phyloP scores from a whole-genome alignment of 2,113 vertebrate species.

The Syngnathus scovelli region DNA sequence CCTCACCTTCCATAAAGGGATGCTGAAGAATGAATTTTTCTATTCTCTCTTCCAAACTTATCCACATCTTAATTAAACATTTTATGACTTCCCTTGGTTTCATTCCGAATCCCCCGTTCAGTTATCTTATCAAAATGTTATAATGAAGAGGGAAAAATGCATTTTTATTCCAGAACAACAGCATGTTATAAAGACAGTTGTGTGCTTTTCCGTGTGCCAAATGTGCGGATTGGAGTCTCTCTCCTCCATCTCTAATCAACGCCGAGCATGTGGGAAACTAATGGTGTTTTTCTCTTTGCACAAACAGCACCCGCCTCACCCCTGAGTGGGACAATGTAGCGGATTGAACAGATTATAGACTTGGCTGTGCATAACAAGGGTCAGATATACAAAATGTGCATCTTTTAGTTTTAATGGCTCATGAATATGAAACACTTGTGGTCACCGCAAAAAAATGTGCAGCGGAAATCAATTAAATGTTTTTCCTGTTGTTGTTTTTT shows the following conservation, averaged over 20 bases:
- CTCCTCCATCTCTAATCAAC: constrained; percentile 62
- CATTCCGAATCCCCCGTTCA: constrained; percentile 47
- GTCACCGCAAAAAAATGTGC: constrained; percentile 51
- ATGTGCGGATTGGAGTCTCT: constrained; percentile 60
- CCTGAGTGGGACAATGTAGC: constrained; percentile 51
- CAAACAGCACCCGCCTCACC: constrained; percentile 46
- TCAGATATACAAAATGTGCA: constrained; percentile 68
- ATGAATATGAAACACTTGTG: constrained; percentile 71
- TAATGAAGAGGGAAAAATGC: constrained; percentile 38
- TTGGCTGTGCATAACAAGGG: constrained; percentile 52
- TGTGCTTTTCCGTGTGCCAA: constrained; percentile 50
- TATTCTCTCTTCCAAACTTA: constrained; percentile 39
- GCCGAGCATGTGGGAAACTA: constrained; percentile 57
- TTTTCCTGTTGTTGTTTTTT: neutral
- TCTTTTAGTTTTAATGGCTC: constrained; percentile 72
- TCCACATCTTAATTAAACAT: constrained; percentile 61
- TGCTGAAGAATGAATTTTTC: constrained; percentile 24
- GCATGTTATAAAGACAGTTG: constrained; percentile 60
- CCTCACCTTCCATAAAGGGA: constrained; percentile 27
- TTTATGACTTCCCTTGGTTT: constrained; percentile 53
- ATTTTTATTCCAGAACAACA: constrained; percentile 48
- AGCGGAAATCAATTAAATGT: constrained; percentile 59
- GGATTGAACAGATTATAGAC: constrained; percentile 55
- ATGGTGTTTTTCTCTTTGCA: constrained; percentile 56
- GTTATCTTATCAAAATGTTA: constrained; percentile 55